These are phyloP conservation scores for Gavialis gangeticus DNA, from an alignment of 2,113 vertebrate genomes.

Conservation along the genomic window DNA sequence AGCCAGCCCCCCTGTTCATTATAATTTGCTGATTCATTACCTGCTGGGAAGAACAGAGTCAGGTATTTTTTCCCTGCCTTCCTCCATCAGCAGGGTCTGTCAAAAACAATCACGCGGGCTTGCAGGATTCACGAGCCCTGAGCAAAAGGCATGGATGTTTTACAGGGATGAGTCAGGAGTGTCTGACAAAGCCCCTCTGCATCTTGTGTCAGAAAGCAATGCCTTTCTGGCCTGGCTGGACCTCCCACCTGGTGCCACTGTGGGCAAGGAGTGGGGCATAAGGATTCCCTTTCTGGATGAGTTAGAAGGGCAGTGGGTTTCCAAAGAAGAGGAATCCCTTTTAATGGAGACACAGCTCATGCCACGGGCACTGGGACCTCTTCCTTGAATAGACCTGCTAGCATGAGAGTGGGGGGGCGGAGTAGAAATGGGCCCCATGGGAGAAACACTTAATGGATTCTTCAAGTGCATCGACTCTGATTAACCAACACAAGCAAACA, in stretches of 20 bases:
- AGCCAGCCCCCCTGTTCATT: not conserved
- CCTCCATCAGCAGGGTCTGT: not conserved
- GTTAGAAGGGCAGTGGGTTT: not conserved
- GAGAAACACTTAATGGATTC: not conserved
- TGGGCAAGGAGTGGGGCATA: rapidly evolving
- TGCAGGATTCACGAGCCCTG: not conserved
- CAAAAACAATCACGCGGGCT: not conserved
- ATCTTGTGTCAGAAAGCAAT: rapidly evolving
- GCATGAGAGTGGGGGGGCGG: rapidly evolving
- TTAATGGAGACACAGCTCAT: no score
- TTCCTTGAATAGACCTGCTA: not conserved
- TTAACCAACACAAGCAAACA: not conserved
- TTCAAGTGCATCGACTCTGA: not conserved
- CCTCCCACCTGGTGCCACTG: not conserved
- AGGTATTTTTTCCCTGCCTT: not conserved
- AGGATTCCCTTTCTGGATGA: not conserved
- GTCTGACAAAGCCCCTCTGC: not conserved
- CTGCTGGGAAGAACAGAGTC: conserved; percentile 27
- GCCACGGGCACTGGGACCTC: not conserved
- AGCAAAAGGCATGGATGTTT: rapidly evolving
- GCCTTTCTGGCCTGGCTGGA: not conserved
- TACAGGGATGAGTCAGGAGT: not conserved
- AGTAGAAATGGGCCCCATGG: rapidly evolving
- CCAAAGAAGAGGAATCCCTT: no score
- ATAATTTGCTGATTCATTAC: conserved; percentile 3